Evolutionary conservation across 2,113 vertebrate species (phyloP).

Genomic region (Sminthopsis crassicaudata): DNA sequence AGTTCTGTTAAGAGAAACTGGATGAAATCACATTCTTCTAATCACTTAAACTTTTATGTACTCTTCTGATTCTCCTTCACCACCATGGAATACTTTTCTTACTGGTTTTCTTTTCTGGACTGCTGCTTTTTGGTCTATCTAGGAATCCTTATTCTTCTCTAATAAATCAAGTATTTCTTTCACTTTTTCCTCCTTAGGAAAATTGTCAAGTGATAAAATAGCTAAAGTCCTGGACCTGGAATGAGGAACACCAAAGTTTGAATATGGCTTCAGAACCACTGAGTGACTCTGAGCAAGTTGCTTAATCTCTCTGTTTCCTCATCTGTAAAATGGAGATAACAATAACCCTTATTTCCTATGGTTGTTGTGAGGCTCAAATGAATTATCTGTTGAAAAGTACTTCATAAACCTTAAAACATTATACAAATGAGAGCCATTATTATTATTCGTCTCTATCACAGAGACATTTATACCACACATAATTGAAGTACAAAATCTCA

Average conservation of each 20-base stretch:
- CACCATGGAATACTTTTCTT: background rate
- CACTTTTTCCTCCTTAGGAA: background rate
- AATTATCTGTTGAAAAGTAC: background rate
- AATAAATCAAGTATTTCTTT: background rate
- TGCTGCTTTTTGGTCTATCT: background rate
- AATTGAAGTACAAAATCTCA: background rate
- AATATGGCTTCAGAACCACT: background rate
- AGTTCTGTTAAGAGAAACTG: too few relatives aligned
- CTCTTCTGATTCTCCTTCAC: background rate
- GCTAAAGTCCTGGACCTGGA: background rate
- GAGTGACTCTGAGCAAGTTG: background rate
- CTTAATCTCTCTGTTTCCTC: background rate
- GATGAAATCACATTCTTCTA: background rate
- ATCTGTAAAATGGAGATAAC: too few relatives aligned
- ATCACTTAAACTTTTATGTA: background rate
- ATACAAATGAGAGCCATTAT: too few relatives aligned
- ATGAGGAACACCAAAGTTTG: background rate
- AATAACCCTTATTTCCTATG: background rate
- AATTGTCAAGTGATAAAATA: background rate
- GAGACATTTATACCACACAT: background rate
- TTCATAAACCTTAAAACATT: background rate
- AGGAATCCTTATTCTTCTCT: background rate
- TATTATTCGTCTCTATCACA: background rate
- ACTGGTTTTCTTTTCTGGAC: background rate
- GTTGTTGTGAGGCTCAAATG: background rate